Evolutionary conservation across 2,113 vertebrate species (phyloP), one percentile per base, ranked within the genome.

Genomic region (Numida meleagris): DNA sequence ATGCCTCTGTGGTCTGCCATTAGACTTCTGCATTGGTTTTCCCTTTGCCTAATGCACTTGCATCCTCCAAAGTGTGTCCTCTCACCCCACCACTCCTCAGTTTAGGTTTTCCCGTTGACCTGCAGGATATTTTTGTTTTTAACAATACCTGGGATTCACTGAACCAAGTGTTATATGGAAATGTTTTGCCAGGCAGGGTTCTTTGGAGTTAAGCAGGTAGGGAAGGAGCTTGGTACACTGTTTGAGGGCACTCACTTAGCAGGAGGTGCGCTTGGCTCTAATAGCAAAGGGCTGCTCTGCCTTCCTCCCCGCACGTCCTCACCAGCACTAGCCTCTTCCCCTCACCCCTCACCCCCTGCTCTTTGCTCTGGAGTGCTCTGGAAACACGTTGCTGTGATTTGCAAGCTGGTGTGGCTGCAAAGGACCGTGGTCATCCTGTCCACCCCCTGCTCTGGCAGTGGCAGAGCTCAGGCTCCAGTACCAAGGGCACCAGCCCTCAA

Each of bases 311-410:
- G 74, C 17, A 1, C 62, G 76, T 72, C n/a, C n/a, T 55, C 57
- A 57, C 9, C 40, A 65, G 43, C 34, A n/a, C 50, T 19, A 20
- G 34, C 27, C 43, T 18, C 51, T 79, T 68, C 38, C 40, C 43
- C 33, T 83, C 63, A 57, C 46, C 58, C 48, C 31, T 76, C 6
- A 3, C 50, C 51, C n/a, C 21, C 2, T 63, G 1, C 21, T 58
- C 31, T 29, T 55, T 8, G 16, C n/a, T 46, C 33, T 27, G 0
- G 1, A 38, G 67, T 0, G 0, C 51, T 87, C 0, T n/a, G 50
- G 61, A 58, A 87, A 53, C 46, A 45, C 9, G 20, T n/a, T 6
- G 12, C 16, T 7, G 3, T 1, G 0, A 23, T 50, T 65, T 55
- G 8, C 4, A 4, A 12, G 78, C 48, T 51, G 51, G 2, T 70